phyloP scores from a whole-genome alignment of 30 jellyfish, hydroid and myxozoan species.

The Pseudorhiza aurosa region DNA sequence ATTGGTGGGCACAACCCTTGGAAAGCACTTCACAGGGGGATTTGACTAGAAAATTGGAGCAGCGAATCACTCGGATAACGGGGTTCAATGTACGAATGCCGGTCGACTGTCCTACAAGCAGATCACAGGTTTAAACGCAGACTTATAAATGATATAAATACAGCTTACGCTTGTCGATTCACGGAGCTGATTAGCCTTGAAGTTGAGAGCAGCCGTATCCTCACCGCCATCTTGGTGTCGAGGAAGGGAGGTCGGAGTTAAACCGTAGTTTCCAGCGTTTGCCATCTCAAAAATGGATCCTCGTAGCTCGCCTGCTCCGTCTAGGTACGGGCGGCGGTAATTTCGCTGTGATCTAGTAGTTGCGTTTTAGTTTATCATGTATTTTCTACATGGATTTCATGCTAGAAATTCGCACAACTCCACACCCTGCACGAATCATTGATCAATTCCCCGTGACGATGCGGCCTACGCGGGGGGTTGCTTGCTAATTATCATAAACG shows the following conservation, averaged over 20 bases:
- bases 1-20: constrained; percentile 62
- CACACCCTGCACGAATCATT: constrained; percentile 46
- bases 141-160: not conserved
- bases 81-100: not conserved
- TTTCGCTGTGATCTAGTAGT: not conserved
- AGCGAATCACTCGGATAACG: not conserved
- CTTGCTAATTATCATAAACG: constrained; percentile 55
- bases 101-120: not conserved
- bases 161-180: constrained; percentile 30
- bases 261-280: constrained; percentile 14
- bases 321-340: not conserved
- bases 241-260: constrained; percentile 55
- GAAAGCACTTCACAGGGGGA: constrained; percentile 58
- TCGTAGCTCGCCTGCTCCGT: not conserved
- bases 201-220: constrained; percentile 43
- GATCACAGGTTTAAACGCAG: not conserved
- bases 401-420: constrained; percentile 25
- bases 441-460: constrained; percentile 75
- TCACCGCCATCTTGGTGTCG: constrained; percentile 78
- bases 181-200: constrained; percentile 30
- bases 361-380: not conserved
- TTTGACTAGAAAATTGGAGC: constrained; percentile 11
- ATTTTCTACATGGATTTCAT: not conserved
- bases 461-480: constrained; percentile 80
- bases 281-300: no score